Conservation (phyloP, 2,888 invertebrate species). For the Apodemia zela region DNA sequence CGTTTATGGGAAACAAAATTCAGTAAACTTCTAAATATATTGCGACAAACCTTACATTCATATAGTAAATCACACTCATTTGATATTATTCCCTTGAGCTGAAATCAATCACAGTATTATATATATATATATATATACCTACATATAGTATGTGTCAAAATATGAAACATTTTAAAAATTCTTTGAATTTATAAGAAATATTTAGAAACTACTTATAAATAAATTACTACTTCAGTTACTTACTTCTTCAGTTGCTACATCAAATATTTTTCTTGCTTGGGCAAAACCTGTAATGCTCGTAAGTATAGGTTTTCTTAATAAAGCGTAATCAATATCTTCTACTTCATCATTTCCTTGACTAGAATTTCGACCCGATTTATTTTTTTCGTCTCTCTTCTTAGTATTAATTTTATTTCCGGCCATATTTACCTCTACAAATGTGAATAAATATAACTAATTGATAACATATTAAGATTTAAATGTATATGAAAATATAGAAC, state of each 20-base stretch:
- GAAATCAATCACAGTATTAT: slow-evolving; percentile 43
- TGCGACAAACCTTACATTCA: slow-evolving; percentile 93
- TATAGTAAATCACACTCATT: slow-evolving; percentile 94
- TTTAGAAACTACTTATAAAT: too few relatives aligned
- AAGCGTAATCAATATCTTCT: slow-evolving; percentile 75
- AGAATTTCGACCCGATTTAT: slow-evolving; percentile 52
- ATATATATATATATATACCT: too few relatives aligned
- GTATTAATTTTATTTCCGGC: slow-evolving; percentile 67
- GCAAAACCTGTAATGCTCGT: slow-evolving; percentile 85
- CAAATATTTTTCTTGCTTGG: slow-evolving; percentile 86
- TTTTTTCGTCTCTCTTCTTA: slow-evolving; percentile 65
- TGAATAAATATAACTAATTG: slow-evolving; percentile 4
- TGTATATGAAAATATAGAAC: background rate
- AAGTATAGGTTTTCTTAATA: slow-evolving; percentile 83
- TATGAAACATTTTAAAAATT: too few relatives aligned
- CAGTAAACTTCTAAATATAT: slow-evolving; percentile 91
- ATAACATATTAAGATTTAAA: background rate
- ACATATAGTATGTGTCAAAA: background rate
- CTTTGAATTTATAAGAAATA: too few relatives aligned
- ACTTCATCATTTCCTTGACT: slow-evolving; percentile 54
- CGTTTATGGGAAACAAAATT: slow-evolving; percentile 95
- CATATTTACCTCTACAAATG: slow-evolving; percentile 42
- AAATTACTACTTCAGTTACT: slow-evolving; percentile 36
- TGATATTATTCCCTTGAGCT: slow-evolving; percentile 87
- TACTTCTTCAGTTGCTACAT: slow-evolving; percentile 89